Evolutionary conservation across 2,113 vertebrate species (phyloP), one percentile per base, ranked within the genome.

Genomic region (Anguilla japonica): DNA sequence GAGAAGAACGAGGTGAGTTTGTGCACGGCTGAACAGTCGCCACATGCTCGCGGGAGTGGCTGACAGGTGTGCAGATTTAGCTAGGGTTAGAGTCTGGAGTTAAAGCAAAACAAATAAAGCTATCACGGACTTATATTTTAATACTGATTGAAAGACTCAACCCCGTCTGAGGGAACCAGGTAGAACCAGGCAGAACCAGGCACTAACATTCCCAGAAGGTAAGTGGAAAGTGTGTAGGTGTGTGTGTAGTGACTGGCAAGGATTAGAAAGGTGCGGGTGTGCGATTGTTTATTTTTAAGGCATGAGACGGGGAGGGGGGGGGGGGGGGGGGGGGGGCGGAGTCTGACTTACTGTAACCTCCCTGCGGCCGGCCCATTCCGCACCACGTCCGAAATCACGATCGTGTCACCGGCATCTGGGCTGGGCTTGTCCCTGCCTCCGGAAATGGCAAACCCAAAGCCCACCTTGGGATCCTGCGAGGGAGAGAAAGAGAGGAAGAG

Each of bases 391-490:
- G 98, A 99, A 40, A 99, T 93, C 0, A 98, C 57, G 88, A 99
- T 95, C 0, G 96, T 95, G 86, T 97, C 96, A 6, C 96, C 95
- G 0, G 57, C 94, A 22, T 83, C 43, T 18, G 85, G 92, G 46
- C 95, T 91, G 8, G 97, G 93, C 89, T 87, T 97, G 91, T 99
- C 98, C 39, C 90, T 92, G 29, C 98, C 97, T 29, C 98, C 98
- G 0, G 98, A 98, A 83, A 99, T 90, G 18, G 98, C 98, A 0
- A 99, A 96, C 46, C 98, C 98, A 7, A 99, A 99, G 39, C 98
- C 98, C 0, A 95, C 78, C 22, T 96, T 97, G 84, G 97, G 88
- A 90, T 99, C 98, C 98, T 99, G 41, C 3, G 4, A n/a, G 83
- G 87, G 81, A 85, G 56, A 88, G 18, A 83, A 7, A 79, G 67